phyloP scores from a whole-genome alignment of 1,140 invertebrate genomes.

The Lethocerus indicus region DNA sequence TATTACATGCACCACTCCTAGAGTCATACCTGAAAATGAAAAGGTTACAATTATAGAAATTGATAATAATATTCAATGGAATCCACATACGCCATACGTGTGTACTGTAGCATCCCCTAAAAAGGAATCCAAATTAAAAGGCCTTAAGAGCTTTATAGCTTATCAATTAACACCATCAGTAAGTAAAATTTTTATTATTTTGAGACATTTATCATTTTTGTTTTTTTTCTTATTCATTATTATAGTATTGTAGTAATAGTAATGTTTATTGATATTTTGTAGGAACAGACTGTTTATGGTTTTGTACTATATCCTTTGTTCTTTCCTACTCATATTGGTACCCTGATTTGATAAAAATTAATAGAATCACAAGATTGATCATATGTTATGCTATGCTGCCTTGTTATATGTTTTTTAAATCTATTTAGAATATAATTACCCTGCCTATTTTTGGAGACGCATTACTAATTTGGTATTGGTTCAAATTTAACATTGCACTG shows the following conservation, averaged over 20 bases:
- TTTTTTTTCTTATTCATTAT: slow-evolving; percentile 6
- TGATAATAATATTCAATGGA: slow-evolving; percentile 52
- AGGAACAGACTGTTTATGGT: neutral
- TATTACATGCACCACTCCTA: slow-evolving; percentile 60
- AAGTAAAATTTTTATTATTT: slow-evolving; percentile 23
- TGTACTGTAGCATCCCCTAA: slow-evolving; percentile 87
- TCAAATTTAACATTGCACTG: too few species aligned
- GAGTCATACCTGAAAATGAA: slow-evolving; percentile 54
- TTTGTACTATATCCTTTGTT: neutral
- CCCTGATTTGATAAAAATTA: neutral
- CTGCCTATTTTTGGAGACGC: too few species aligned
- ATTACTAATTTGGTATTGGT: too few species aligned
- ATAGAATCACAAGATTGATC: too few species aligned
- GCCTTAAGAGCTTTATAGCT: slow-evolving; percentile 92
- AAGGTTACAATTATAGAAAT: slow-evolving; percentile 55
- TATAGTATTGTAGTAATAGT: neutral
- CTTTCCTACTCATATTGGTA: neutral
- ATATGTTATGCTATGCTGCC: too few species aligned
- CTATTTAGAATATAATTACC: too few species aligned
- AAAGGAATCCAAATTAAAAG: slow-evolving; percentile 92
- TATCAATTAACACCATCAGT: slow-evolving; percentile 88
- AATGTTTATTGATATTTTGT: slow-evolving; percentile 5
- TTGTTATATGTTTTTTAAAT: too few species aligned
- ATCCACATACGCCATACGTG: slow-evolving; percentile 47
- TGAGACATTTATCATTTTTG: slow-evolving; percentile 5